These are phyloP conservation scores for Drosophila lini DNA, from an alignment of 1,140 invertebrate genomes.

Conservation along the genomic window DNA sequence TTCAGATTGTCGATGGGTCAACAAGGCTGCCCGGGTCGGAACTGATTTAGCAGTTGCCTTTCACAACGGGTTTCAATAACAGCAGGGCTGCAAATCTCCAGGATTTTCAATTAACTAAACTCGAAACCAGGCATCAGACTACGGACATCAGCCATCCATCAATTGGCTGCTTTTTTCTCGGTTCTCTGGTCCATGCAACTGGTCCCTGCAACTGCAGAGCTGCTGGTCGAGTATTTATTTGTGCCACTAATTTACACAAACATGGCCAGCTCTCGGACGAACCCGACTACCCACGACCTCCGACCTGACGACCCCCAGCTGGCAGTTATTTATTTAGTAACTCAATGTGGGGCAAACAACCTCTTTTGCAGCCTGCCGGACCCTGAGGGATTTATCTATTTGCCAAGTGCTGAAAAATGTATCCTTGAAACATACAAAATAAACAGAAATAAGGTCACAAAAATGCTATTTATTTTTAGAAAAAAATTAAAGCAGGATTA, in stretches of 20 bases:
- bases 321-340: constrained; percentile 67
- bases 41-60: constrained; percentile 9
- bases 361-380: constrained; percentile 8
- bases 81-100: constrained; percentile 33
- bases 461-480: constrained; percentile 11
- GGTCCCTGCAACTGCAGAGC: constrained; percentile 35
- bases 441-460: constrained; percentile 18
- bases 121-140: background rate
- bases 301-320: constrained; percentile 35
- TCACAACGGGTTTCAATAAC: constrained; percentile 9
- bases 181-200: constrained; percentile 1
- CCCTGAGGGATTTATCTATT: constrained; percentile 56
- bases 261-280: constrained; percentile 38
- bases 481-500: constrained; percentile 18
- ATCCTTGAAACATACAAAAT: constrained; percentile 23
- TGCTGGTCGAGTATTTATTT: constrained; percentile 47
- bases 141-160: constrained; percentile 39
- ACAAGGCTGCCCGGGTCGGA: constrained; percentile 25
- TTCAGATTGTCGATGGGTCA: constrained; percentile 51
- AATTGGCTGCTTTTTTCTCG: constrained; percentile 17
- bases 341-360: constrained; percentile 37
- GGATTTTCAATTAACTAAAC: constrained; percentile 49
- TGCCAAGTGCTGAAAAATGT: constrained; percentile 41
- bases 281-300: constrained; percentile 6
- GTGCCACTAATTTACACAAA: constrained; percentile 57